Evolutionary conservation across 2,888 invertebrate species (phyloP), one percentile per base, ranked within the genome.

Genomic region (Caradrina kadenii): DNA sequence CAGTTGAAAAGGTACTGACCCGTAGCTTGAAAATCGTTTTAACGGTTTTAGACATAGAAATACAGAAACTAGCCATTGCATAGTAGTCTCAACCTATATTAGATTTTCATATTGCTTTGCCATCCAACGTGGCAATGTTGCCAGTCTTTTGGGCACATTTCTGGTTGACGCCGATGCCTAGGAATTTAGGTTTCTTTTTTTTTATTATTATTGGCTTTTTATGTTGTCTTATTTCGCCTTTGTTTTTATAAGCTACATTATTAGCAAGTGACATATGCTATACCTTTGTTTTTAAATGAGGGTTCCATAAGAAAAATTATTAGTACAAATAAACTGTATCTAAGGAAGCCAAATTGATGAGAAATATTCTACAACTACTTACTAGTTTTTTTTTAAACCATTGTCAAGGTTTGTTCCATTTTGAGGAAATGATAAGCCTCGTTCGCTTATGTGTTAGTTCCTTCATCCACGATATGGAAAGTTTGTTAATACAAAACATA

Each of bases 381-480:
- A 26, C n/a, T n/a, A n/a, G n/a, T n/a, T n/a, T n/a, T 73, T 65
- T 67, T 76, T 48, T n/a, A 13, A 62, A 26, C 21, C 19, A n/a
- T 55, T 60, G 62, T 17, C 42, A 76, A 61, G 73, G 52, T 67
- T 61, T 31, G 1, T 22, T 22, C 45, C 8, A 21, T 64, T 59
- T 63, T 31, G 45, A 76, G 66, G 50, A 76, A 73, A 79, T 11
- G 7, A 21, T 31, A 58, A 58, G 17, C 11, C 26, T 64, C 3
- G 59, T 58, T 56, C 55, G 11, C 31, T 65, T 35, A 54, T 59
- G 48, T 31, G 19, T 48, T 62, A 65, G 79, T 76, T 76, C 52
- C 62, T 79, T 54, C 7, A 59, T 35, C 15, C 19, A 52, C 13
- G 8, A 8, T 15, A 39, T 35, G 19, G 50, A 26, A 35, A 26